phyloP scores from a whole-genome alignment of 2,797 vertebrate genomes.

The Acanthis flammea region DNA sequence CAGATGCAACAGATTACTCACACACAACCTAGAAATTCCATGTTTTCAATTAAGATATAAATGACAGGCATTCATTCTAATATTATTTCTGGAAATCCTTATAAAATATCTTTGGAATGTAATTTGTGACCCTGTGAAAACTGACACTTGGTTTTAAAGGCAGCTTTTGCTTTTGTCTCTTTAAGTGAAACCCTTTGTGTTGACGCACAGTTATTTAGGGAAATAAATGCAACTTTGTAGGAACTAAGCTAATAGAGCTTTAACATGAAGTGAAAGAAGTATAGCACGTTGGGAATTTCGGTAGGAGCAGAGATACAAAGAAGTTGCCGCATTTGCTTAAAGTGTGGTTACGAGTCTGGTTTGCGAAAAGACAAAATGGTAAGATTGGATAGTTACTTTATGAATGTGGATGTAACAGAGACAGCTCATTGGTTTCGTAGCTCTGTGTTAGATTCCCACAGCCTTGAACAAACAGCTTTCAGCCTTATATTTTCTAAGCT shows the following conservation, averaged over 20 bases:
- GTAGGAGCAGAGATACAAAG: constrained; percentile 55
- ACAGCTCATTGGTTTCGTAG: constrained; percentile 62
- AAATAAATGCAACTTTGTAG: constrained; percentile 54
- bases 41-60: constrained; percentile 44
- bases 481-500: constrained; percentile 74
- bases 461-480: constrained; percentile 76
- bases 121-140: constrained; percentile 32
- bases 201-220: constrained; percentile 24
- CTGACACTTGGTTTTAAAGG: constrained; percentile 19
- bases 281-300: constrained; percentile 31
- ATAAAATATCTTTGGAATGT: constrained; percentile 38
- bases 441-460: constrained; percentile 76
- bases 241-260: constrained; percentile 23
- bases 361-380: constrained; percentile 65
- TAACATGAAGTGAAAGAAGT: constrained; percentile 51
- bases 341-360: constrained; percentile 52
- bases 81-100: constrained; percentile 22
- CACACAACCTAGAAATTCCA: background rate
- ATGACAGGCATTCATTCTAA: background rate
- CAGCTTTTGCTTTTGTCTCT: constrained; percentile 20
- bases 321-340: constrained; percentile 58
- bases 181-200: constrained; percentile 37
- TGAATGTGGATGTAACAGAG: constrained; percentile 71
- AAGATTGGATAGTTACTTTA: constrained; percentile 47
- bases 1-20: constrained; percentile 21